Evolutionary conservation across 2,888 invertebrate species (phyloP).

Genomic region (Agriotes lineatus): DNA sequence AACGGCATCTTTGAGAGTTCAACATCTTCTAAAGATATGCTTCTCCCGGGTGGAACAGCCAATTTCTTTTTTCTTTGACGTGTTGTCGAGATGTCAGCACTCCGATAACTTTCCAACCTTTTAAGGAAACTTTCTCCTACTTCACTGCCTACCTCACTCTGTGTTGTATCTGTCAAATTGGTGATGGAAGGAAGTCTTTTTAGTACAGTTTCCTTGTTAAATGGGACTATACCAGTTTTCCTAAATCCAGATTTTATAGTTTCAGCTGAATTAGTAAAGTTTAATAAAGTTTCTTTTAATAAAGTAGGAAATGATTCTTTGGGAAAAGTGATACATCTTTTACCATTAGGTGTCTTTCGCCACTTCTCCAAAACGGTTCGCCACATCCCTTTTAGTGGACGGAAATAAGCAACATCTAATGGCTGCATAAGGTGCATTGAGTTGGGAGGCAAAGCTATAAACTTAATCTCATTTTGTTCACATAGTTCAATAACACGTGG

Average conservation of each 20-base stretch:
- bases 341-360: too few relatives aligned
- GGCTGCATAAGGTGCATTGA: slow-evolving; percentile 48
- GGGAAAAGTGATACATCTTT: not conserved
- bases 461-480: slow-evolving; percentile 56
- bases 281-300: not conserved
- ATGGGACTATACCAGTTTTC: not conserved
- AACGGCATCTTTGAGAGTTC: not conserved
- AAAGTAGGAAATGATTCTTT: not conserved
- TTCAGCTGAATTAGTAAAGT: too few relatives aligned
- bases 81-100: too few relatives aligned
- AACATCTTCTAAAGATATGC: not conserved
- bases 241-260: too few relatives aligned
- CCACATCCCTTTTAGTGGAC: too few relatives aligned
- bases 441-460: slow-evolving; percentile 55
- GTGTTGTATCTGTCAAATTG: not conserved
- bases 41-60: too few relatives aligned
- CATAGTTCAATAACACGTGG: slow-evolving; percentile 51
- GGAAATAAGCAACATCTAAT: too few relatives aligned
- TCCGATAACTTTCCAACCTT: not conserved
- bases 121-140: not conserved
- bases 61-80: not conserved
- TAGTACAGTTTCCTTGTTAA: not conserved
- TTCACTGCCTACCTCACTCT: not conserved
- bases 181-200: too few relatives aligned
- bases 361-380: too few relatives aligned